These are phyloP conservation scores for Conus canariensis DNA, from an alignment of 2,888 invertebrate genomes.

Conservation along the genomic window DNA sequence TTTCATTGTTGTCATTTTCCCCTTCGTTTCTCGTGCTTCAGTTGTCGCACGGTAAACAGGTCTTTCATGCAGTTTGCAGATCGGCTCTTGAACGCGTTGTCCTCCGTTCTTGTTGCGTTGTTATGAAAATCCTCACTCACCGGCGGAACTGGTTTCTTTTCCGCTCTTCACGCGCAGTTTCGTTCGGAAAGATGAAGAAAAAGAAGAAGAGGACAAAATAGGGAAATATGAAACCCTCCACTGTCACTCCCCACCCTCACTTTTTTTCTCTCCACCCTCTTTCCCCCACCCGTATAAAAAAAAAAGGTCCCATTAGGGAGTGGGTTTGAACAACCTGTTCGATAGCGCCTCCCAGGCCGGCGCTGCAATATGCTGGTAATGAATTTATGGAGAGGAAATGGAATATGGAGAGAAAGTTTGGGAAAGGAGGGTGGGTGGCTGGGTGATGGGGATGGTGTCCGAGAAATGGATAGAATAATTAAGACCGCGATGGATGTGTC, in stretches of 20 bases:
- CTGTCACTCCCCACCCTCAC: too few species aligned
- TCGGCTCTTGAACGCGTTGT: too few species aligned
- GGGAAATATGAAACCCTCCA: neutral
- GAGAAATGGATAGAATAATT: conserved; percentile 2
- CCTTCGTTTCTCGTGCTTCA: too few species aligned
- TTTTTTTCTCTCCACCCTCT: too few species aligned
- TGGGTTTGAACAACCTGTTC: neutral
- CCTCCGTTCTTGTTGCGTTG: neutral
- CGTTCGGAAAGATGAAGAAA: neutral
- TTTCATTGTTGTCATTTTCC: too few species aligned
- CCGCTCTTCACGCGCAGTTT: neutral
- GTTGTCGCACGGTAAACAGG: too few species aligned
- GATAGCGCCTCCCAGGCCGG: neutral
- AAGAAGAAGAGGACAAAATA: neutral
- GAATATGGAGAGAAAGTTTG: neutral
- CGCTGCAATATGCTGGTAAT: conserved; percentile 4
- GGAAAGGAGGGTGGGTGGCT: neutral
- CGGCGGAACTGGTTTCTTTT: neutral
- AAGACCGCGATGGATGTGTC: neutral
- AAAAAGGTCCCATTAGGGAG: conserved; percentile 14
- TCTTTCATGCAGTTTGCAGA: too few species aligned
- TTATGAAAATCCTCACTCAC: too few species aligned
- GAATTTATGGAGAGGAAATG: conserved; percentile 26
- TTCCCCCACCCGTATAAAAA: neutral
- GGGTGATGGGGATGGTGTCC: neutral